phyloP scores from a whole-genome alignment of 2,797 vertebrate species.

The Xenops minutus region DNA sequence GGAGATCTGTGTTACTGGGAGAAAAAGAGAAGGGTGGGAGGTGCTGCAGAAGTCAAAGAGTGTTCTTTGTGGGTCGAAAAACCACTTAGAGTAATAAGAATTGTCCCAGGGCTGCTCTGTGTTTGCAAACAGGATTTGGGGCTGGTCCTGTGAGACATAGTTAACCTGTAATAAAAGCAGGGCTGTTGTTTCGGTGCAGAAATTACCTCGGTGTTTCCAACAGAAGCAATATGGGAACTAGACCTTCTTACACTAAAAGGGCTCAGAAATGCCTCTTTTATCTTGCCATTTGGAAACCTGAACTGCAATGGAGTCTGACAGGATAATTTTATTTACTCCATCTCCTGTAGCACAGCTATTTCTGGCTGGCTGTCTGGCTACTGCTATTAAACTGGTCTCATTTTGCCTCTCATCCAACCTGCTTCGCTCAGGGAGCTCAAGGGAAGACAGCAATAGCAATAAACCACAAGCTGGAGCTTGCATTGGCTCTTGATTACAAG shows the following conservation, averaged over 20 bases:
- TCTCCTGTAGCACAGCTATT: conserved; percentile 24
- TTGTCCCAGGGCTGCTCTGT: neutral
- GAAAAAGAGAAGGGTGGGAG: neutral
- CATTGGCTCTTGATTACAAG: conserved; percentile 13
- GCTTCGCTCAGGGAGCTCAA: conserved; percentile 24
- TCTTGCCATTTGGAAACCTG: conserved; percentile 6
- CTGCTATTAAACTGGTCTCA: conserved; percentile 1
- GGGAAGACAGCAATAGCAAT: conserved; percentile 33
- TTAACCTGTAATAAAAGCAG: neutral
- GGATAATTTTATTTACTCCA: conserved; percentile 29
- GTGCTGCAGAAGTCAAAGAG: neutral
- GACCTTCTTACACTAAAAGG: neutral
- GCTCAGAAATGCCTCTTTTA: conserved; percentile 29
- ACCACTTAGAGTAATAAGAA: neutral
- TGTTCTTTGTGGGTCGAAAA: neutral
- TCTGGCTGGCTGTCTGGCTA: conserved; percentile 1
- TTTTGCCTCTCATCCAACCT: conserved; percentile 28
- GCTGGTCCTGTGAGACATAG: neutral
- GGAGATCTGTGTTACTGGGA: neutral
- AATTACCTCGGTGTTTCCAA: neutral
- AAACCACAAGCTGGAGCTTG: conserved; percentile 6
- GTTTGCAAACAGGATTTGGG: conserved; percentile 6
- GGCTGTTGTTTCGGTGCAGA: neutral
- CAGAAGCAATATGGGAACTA: neutral
- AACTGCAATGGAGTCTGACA: neutral